A percentile compares a stretch with the other conserved stretches of the same genome.
Conservation (phyloP, 2,113 vertebrate species). For the Epinephelus fuscoguttatus region DNA sequence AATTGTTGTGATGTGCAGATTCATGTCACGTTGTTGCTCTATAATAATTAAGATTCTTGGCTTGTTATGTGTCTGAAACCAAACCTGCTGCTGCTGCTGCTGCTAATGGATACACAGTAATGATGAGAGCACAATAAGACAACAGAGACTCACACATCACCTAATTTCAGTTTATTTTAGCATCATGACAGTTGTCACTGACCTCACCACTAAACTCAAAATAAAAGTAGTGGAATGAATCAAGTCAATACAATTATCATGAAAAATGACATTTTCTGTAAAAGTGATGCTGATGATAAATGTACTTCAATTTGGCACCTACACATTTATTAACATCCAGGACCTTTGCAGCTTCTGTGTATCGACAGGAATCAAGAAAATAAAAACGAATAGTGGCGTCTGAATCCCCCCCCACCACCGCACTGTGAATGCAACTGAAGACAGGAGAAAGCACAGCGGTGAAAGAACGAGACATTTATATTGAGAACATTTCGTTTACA, state of each 20-base stretch:
- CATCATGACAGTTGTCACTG: conserved; percentile 51
- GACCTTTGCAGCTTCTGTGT: conserved; percentile 52
- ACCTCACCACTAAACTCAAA: conserved; percentile 53
- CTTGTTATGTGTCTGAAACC: background rate
- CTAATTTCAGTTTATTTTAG: conserved; percentile 73
- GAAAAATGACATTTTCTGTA: conserved; percentile 36
- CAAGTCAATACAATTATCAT: conserved; percentile 43
- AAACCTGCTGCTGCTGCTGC: background rate
- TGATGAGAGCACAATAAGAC: background rate
- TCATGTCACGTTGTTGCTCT: background rate
- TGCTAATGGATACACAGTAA: background rate
- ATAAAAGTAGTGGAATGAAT: conserved; percentile 42
- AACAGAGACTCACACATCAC: background rate
- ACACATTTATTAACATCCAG: conserved; percentile 72
- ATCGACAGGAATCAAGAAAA: conserved; percentile 41
- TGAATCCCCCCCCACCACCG: background rate
- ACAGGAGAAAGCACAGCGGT: conserved; percentile 50
- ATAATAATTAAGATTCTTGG: background rate
- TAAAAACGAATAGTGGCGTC: conserved; percentile 33
- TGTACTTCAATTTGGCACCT: conserved; percentile 77
- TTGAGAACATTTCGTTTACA: conserved; percentile 65
- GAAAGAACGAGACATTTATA: conserved; percentile 50
- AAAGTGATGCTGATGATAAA: conserved; percentile 52
- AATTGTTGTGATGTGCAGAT: background rate
- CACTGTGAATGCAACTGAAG: conserved; percentile 19